Base-by-base conservation (phyloP, 1,140 invertebrate genomes). In the Prorops nasuta region DNA sequence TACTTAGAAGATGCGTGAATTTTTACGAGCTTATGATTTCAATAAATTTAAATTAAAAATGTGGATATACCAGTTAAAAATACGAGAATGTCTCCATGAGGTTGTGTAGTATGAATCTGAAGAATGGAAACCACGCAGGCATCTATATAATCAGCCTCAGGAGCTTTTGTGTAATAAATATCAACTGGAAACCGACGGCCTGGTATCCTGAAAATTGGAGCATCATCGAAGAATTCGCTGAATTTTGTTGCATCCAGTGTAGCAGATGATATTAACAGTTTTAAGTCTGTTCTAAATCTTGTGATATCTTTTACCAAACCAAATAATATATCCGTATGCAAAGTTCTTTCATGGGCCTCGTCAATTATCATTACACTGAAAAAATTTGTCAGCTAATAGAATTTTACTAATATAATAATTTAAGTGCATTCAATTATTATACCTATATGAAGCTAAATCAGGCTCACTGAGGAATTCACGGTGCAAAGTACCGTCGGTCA, bases 401-500 rank as follows among this genome's bases (percentile, higher is more conserved):
- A 28, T 14, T 7, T n/a, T 32, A 18, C 0, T 4, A 2, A 51
- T 8, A 44, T 19, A 32, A 46, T 20, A 31, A 20, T 15, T n/a
- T 38, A 16, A 16, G 7, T 42, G 28, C 32, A 47, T 39, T 28
- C 24, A 15, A 15, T 6, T 10, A 37, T 34, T 19, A 38, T 51
- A 82, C 82, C 83, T 86, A 72, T 98, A 98, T 1, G 88, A 87
- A 32, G 86, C 87, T 18, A 99, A 79, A 80, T 98, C 96, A 1
- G 96, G 96, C 76, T 99, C 97, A 47, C 92, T 91, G 2, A 99
- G 80, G 77, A 98, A 99, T 79, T 99, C 98, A 67, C 97, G 80
- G 39, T 99, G 88, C 36, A 99, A 73, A 66, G 98, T 99, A 69
- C 98, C 98, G 79, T 99, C 98, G 34, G 98, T 99, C 96, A 99